Evolutionary conservation across 1,140 invertebrate genomes (phyloP), one percentile per base, ranked within the genome.

Genomic region (Macrostomum lignano): DNA sequence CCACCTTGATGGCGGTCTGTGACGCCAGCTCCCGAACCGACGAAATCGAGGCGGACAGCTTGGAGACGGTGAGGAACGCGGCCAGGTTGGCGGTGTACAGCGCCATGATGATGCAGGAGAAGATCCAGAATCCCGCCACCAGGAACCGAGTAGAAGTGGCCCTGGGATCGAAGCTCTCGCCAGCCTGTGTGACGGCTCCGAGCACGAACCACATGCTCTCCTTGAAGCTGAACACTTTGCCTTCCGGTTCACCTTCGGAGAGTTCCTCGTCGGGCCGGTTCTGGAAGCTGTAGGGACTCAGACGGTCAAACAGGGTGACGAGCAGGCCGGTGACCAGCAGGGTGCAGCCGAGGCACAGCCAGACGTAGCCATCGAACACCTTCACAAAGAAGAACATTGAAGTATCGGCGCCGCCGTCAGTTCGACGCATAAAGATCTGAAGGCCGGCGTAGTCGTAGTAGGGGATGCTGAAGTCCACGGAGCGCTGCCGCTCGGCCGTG

Each of bases 61-160:
- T 25, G 0, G 79, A 84, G 0, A 91, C 81, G 0, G 81, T 86
- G 26, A 86, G 59, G 45, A 82, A 82, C 6, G 82, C 82, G 19
- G 84, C 82, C 43, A 91, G 64, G 57, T 91, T 93, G 5, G 84
- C 84, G 0, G 84, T 91, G 53, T 93, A 93, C 0, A 79, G 86
- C n/a, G 82, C 82, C 46, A 91, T 88, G 28, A 93, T 81, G 46
- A 91, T 88, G 52, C 91, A 91, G 2, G 79, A 79, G 56, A 91
- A 91, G 3, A 91, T 55, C 84, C 84, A 93, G 82, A 82, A 91
- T 1, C 79, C 86, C 1, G 79, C 82, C 1, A 79, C 82, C 0
- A 91, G 71, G 1, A 91, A 59, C 36, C 79, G 64, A 0, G 81
- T 82, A 0, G 77, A 86, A 0, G 88, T 57, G 57, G 82, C 82